phyloP scores from a whole-genome alignment of 2,888 invertebrate species.

The Euplagia quadripunctaria region DNA sequence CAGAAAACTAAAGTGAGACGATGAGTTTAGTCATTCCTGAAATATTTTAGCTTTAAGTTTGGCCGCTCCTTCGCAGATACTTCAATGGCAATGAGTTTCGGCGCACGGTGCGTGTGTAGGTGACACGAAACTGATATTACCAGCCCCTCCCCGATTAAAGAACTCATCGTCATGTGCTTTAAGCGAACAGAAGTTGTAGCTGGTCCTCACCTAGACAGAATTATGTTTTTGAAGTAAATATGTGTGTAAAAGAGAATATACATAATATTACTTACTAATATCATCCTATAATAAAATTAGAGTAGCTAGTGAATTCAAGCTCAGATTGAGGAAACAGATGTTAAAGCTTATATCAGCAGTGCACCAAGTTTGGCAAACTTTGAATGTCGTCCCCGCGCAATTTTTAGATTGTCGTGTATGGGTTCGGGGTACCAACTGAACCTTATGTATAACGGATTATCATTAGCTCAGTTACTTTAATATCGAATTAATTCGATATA shows the following conservation, averaged over 20 bases:
- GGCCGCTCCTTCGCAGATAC: slow-evolving; percentile 2
- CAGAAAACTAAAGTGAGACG: background rate
- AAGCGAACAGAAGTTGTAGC: background rate
- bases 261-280: too few relatives aligned
- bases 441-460: too few relatives aligned
- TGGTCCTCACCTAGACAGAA: background rate
- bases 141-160: background rate
- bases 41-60: background rate
- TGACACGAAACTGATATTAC: too few relatives aligned
- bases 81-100: slow-evolving; percentile 5
- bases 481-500: too few relatives aligned
- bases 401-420: too few relatives aligned
- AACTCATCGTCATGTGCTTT: background rate
- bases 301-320: background rate
- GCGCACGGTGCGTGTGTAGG: background rate
- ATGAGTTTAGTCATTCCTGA: background rate
- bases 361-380: too few relatives aligned
- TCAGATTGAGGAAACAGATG: background rate
- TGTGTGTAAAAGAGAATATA: background rate
- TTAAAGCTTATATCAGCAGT: background rate
- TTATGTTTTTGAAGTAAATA: background rate
- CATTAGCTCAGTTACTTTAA: too few relatives aligned
- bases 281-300: background rate
- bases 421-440: too few relatives aligned
- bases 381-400: too few relatives aligned